Evolutionary conservation across 2,888 invertebrate species (phyloP).

Genomic region (Helleia helle): DNA sequence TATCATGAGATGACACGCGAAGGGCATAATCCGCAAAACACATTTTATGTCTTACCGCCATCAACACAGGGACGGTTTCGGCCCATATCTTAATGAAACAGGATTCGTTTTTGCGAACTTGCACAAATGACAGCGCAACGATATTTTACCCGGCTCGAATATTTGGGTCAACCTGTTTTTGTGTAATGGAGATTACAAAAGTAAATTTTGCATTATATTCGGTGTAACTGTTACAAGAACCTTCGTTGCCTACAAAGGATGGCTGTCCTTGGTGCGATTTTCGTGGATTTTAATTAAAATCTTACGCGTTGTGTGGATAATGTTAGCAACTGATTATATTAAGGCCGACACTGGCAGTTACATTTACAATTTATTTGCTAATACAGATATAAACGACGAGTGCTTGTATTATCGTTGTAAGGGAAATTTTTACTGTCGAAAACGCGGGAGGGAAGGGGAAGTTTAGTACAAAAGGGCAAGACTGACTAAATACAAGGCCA

Average conservation of each 20-base stretch:
- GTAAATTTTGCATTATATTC: conserved; percentile 67
- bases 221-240: conserved; percentile 57
- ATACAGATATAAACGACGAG: conserved; percentile 26
- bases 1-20: conserved; percentile 53
- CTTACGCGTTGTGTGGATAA: conserved; percentile 51
- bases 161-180: conserved; percentile 73
- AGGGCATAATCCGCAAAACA: conserved; percentile 43
- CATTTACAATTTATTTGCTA: conserved; percentile 38
- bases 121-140: conserved; percentile 63
- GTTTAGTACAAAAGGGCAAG: conserved; percentile 5
- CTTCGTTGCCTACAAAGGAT: conserved; percentile 59
- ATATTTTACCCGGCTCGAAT: conserved; percentile 62
- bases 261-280: conserved; percentile 53
- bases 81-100: conserved; percentile 39
- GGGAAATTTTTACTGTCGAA: conserved; percentile 4
- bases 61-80: conserved; percentile 47
- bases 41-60: conserved; percentile 42
- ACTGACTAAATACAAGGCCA: background rate
- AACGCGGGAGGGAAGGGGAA: conserved; percentile 2
- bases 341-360: conserved; percentile 34
- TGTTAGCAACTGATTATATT: conserved; percentile 49
- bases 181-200: conserved; percentile 66
- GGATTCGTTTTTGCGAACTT: conserved; percentile 67
- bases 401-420: conserved; percentile 5
- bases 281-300: conserved; percentile 68